Conservation (phyloP, 2,797 vertebrate genomes). For the Gobionotothen gibberifrons region DNA sequence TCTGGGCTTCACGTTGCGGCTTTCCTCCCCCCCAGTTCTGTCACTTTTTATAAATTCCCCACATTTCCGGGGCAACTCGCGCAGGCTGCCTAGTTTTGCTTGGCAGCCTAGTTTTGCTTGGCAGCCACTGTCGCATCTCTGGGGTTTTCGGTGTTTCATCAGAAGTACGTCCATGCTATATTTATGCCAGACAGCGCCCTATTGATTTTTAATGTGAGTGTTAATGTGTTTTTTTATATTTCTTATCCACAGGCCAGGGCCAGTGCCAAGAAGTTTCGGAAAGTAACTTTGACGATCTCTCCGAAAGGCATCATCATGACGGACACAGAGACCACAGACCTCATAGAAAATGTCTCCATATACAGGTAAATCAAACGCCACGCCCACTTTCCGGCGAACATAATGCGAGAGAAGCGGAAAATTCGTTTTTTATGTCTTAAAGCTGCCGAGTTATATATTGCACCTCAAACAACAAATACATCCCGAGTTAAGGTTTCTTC, state of each 20-base stretch:
- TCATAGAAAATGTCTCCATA: conserved; percentile 91
- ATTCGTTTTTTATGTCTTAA: too few relatives aligned
- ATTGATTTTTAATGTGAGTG: conserved; percentile 1
- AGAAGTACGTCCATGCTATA: conserved; percentile 23
- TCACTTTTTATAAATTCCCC: conserved; percentile 55
- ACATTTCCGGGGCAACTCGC: conserved; percentile 54
- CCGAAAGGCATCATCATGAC: conserved; percentile 91
- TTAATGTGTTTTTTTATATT: conserved; percentile 20
- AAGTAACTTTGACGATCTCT: conserved; percentile 91
- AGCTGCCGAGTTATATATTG: too few relatives aligned
- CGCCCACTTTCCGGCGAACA: too few relatives aligned
- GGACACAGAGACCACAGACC: conserved; percentile 88
- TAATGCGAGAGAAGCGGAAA: too few relatives aligned
- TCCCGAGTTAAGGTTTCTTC: too few relatives aligned
- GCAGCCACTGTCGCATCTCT: conserved; percentile 10
- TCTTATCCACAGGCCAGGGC: conserved; percentile 85
- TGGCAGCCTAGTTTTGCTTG: conserved; percentile 18
- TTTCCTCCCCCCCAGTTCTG: conserved; percentile 32
- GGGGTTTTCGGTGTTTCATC: conserved; percentile 16
- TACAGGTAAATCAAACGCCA: conserved; percentile 85
- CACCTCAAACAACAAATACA: too few relatives aligned
- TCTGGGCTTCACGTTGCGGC: conserved; percentile 45
- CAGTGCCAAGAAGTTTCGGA: conserved; percentile 91
- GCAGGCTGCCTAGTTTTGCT: conserved; percentile 29
- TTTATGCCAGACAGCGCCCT: conserved; percentile 30